phyloP scores from a whole-genome alignment of 2,797 vertebrate genomes.

The Rhadinocentrus ornatus region DNA sequence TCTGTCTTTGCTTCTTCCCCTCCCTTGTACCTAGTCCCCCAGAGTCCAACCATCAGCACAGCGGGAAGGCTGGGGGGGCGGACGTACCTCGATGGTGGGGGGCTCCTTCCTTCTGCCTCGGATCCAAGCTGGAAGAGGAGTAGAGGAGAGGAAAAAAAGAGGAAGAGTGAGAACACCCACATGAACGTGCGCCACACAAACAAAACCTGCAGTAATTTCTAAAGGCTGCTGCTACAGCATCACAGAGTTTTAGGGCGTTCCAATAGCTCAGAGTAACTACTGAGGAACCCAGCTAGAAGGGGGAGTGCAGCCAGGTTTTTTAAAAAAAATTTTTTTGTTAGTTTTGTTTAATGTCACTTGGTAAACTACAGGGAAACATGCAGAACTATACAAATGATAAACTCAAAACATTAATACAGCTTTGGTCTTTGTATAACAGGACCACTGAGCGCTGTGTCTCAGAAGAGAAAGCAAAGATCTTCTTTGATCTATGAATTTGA shows the following conservation, averaged over 20 bases:
- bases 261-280: conserved; percentile 39
- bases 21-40: conserved; percentile 69
- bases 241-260: conserved; percentile 48
- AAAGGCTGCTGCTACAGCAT: conserved; percentile 59
- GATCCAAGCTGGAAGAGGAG: conserved; percentile 91
- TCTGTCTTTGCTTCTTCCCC: conserved; percentile 61
- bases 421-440: conserved; percentile 47
- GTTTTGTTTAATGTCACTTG: conserved; percentile 48
- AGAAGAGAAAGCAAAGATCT: conserved; percentile 39
- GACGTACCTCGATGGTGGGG: conserved; percentile 90
- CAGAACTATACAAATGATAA: conserved; percentile 27
- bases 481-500: conserved; percentile 67
- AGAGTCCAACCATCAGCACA: conserved; percentile 77
- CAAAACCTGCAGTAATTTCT: conserved; percentile 73
- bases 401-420: conserved; percentile 35
- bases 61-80: conserved; percentile 77
- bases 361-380: conserved; percentile 44
- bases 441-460: conserved; percentile 49
- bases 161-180: conserved; percentile 71
- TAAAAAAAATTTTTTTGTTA: conserved; percentile 33
- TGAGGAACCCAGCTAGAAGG: conserved; percentile 22
- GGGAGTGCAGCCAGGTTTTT: conserved; percentile 3
- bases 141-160: conserved; percentile 40
- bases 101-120: conserved; percentile 92
- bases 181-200: conserved; percentile 69